These are phyloP conservation scores for Syngnathus floridae DNA, from an alignment of 2,113 vertebrate genomes.

Conservation along the genomic window DNA sequence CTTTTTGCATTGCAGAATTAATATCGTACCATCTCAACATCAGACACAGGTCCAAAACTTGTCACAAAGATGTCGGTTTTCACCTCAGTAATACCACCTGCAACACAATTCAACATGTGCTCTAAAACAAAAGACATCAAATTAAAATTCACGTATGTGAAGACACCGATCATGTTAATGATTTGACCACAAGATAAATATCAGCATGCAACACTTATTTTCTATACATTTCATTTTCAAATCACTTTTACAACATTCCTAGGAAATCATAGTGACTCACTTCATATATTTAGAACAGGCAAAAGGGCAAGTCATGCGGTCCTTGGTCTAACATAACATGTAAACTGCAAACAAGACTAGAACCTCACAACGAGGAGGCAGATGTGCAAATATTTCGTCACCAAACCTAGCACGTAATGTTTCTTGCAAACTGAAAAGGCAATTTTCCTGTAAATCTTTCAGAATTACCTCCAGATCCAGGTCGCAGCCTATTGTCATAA, in stretches of 20 bases:
- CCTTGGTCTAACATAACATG: background rate
- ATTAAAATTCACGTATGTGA: too few species aligned
- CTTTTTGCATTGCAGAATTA: constrained; percentile 10
- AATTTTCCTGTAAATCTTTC: background rate
- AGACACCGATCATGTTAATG: background rate
- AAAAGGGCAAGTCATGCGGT: too few species aligned
- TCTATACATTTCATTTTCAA: background rate
- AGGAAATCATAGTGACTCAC: background rate
- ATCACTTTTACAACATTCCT: background rate
- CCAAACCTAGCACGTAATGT: background rate
- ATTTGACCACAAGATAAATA: background rate
- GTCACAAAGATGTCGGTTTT: constrained; percentile 79
- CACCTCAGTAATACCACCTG: constrained; percentile 72
- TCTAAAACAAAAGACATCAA: background rate
- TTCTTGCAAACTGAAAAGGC: background rate
- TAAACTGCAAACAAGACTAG: too few species aligned
- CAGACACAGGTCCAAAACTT: constrained; percentile 77
- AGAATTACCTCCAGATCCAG: constrained; percentile 81
- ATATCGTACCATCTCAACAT: constrained; percentile 73
- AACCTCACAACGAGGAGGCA: background rate
- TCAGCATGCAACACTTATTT: background rate
- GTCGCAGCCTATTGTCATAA: constrained; percentile 87
- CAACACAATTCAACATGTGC: constrained; percentile 18
- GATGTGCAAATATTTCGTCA: background rate
- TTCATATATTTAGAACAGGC: too few species aligned